These are phyloP conservation scores for Antheraea mylitta DNA, from an alignment of 1,140 invertebrate genomes.

Conservation along the genomic window DNA sequence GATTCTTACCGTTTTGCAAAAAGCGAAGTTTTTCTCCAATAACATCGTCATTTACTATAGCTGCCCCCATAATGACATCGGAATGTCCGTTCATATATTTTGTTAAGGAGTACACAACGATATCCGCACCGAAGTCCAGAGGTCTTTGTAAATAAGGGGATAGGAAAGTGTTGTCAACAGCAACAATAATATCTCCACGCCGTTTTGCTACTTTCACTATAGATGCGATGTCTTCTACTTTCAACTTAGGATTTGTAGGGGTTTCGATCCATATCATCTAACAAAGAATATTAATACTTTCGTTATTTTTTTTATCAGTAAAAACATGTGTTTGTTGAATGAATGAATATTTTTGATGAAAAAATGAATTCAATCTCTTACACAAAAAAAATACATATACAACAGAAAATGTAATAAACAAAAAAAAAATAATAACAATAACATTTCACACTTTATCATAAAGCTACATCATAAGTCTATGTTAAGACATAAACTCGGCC, in stretches of 20 bases:
- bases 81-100: slow-evolving; percentile 99
- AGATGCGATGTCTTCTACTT: slow-evolving; percentile 93
- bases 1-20: slow-evolving; percentile 91
- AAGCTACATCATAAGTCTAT: too few relatives aligned
- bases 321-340: too few relatives aligned
- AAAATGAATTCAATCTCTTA: too few relatives aligned
- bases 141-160: slow-evolving; percentile 97
- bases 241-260: slow-evolving; percentile 97
- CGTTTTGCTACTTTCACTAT: slow-evolving; percentile 84
- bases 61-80: slow-evolving; percentile 98
- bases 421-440: too few relatives aligned
- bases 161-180: slow-evolving; percentile 98
- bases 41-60: slow-evolving; percentile 86
- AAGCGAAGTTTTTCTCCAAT: slow-evolving; percentile 88
- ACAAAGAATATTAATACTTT: slow-evolving; percentile 27
- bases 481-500: too few relatives aligned
- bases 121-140: slow-evolving; percentile 93
- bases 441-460: too few relatives aligned
- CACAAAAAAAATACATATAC: too few relatives aligned
- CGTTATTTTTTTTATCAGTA: too few relatives aligned
- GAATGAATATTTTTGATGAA: too few relatives aligned
- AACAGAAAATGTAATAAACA: too few relatives aligned
- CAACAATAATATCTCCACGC: slow-evolving; percentile 85
- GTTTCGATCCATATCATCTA: slow-evolving; percentile 98
- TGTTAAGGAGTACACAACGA: slow-evolving; percentile 95